phyloP scores from a whole-genome alignment of 30 jellyfish, hydroid and myxozoan genomes.

The Pseudorhiza aurosa region DNA sequence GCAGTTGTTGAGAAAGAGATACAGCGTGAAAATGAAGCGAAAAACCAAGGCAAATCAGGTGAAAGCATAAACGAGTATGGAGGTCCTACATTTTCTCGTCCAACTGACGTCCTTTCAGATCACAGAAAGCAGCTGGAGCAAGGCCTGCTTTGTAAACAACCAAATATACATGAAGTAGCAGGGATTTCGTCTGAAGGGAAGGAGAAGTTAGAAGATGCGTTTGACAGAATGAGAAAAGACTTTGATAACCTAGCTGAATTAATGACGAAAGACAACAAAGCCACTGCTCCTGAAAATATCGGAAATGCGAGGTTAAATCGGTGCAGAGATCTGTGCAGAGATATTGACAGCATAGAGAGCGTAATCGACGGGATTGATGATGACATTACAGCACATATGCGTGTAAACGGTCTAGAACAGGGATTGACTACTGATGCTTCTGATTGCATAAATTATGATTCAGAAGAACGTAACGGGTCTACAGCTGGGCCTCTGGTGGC shows the following conservation, averaged over 20 bases:
- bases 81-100: not conserved
- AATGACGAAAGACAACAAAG: not conserved
- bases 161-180: conserved; percentile 3
- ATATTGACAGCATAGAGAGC: conserved; percentile 10
- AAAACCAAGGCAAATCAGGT: conserved; percentile 3
- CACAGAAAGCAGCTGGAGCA: not conserved
- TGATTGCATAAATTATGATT: not conserved
- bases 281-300: not conserved
- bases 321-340: conserved; percentile 42
- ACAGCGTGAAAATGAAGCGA: conserved; percentile 1
- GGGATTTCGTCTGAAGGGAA: not conserved
- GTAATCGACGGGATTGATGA: not conserved
- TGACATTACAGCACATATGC: not conserved
- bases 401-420: not conserved
- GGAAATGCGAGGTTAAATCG: conserved; percentile 2
- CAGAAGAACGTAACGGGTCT: not conserved
- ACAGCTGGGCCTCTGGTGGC: conserved; percentile 31
- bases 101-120: not conserved
- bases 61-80: not conserved
- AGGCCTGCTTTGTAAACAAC: conserved; percentile 1
- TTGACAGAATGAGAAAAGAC: conserved; percentile 14
- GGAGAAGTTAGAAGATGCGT: conserved; percentile 1
- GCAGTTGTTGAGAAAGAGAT: conserved; percentile 10
- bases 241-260: conserved; percentile 18
- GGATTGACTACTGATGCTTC: not conserved